Percentiles rank a stretch among this genome's conserved stretches.
Evolutionary conservation across 2,113 vertebrate genomes (phyloP).

Genomic region (Cercopithecus mona): DNA sequence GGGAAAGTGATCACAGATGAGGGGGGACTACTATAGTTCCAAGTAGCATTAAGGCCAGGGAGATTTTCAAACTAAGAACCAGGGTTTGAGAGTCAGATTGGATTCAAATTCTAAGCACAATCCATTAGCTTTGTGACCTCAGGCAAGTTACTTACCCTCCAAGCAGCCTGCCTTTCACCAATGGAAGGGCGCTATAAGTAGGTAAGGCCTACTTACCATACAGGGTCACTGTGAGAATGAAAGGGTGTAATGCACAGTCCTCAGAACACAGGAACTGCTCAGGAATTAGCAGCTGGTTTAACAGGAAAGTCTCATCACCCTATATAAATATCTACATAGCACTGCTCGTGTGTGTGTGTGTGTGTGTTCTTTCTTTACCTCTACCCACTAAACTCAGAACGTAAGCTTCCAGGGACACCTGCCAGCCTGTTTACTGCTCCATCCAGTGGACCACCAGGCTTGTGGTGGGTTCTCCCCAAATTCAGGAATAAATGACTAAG

Average conservation of each 20-base stretch:
- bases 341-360: too few relatives aligned
- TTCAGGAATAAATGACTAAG: not conserved
- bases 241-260: not conserved
- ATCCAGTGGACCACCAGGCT: not conserved
- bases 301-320: not conserved
- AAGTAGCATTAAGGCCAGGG: not conserved
- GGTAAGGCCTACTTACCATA: not conserved
- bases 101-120: not conserved
- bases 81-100: not conserved
- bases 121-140: not conserved
- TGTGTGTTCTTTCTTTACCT: not conserved
- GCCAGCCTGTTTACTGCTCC: not conserved
- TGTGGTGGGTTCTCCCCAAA: not conserved
- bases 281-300: not conserved
- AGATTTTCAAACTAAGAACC: slow-evolving; percentile 15
- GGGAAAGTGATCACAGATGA: not conserved
- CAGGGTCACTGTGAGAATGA: not conserved
- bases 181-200: not conserved
- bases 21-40: not conserved
- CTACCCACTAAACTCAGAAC: not conserved
- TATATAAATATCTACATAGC: not conserved
- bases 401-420: not conserved
- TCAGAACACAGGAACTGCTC: not conserved
- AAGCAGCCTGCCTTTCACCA: not conserved
- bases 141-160: slow-evolving; percentile 14